Percentiles rank a stretch among this genome's conserved stretches.
These are phyloP conservation scores for Mongoloraphidia duomilia DNA, from an alignment of 2,888 invertebrate genomes.

Conservation along the genomic window DNA sequence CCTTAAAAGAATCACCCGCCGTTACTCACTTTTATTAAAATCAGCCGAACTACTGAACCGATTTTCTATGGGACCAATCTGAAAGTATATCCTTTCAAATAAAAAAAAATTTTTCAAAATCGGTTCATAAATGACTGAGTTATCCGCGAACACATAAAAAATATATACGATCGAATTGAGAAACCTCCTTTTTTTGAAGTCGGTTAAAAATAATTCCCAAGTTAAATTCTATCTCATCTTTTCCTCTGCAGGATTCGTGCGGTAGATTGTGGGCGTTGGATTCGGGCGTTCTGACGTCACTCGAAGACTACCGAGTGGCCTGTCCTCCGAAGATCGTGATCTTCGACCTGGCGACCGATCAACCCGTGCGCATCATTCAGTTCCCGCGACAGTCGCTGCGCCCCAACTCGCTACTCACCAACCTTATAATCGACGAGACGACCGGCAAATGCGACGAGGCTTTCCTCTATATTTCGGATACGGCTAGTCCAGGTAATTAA, in stretches of 20 bases:
- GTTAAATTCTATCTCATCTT: background rate
- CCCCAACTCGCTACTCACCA: slow-evolving; percentile 63
- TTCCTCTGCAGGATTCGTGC: slow-evolving; percentile 45
- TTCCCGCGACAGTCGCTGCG: slow-evolving; percentile 61
- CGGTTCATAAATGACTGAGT: too few relatives aligned
- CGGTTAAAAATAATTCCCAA: too few relatives aligned
- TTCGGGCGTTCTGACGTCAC: slow-evolving; percentile 55
- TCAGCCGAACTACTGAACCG: too few relatives aligned
- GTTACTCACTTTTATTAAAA: too few relatives aligned
- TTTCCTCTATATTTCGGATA: slow-evolving; percentile 68
- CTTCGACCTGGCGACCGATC: slow-evolving; percentile 61
- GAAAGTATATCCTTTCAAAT: too few relatives aligned
- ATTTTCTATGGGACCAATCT: too few relatives aligned
- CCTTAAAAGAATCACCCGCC: too few relatives aligned
- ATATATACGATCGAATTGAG: too few relatives aligned
- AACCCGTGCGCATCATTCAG: slow-evolving; percentile 50
- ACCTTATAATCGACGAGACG: slow-evolving; percentile 63
- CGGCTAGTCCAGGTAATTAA: slow-evolving; percentile 56
- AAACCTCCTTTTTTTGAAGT: too few relatives aligned
- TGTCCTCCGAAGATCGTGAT: slow-evolving; percentile 73
- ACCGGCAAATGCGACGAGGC: slow-evolving; percentile 58
- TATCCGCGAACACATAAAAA: too few relatives aligned
- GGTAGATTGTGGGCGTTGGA: slow-evolving; percentile 67
- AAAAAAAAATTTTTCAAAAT: too few relatives aligned
- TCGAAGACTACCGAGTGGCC: slow-evolving; percentile 47